Evolutionary conservation across 2,888 invertebrate genomes (phyloP).

Genomic region (Portevinia maculata): DNA sequence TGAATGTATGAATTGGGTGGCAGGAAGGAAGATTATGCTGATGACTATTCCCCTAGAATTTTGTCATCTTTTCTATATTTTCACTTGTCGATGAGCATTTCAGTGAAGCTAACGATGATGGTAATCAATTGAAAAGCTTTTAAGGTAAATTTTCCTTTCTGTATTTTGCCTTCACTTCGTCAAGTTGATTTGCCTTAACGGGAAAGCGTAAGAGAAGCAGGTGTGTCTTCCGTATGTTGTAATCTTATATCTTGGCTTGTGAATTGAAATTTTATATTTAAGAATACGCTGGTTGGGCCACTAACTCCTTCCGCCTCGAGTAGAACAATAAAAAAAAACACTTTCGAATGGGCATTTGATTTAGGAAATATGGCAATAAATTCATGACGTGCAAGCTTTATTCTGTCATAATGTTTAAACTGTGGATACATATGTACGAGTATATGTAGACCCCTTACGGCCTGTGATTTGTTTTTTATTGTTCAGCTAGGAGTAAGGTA

Average conservation of each 20-base stretch:
- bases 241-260: constrained; percentile 11
- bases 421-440: constrained; percentile 1
- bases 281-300: background rate
- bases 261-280: constrained; percentile 10
- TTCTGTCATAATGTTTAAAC: constrained; percentile 42
- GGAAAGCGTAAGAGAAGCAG: background rate
- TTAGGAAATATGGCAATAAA: constrained; percentile 51
- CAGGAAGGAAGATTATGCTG: constrained; percentile 8
- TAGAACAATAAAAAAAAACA: constrained; percentile 21
- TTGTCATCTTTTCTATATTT: background rate
- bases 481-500: constrained; percentile 23
- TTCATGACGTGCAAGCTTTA: constrained; percentile 30
- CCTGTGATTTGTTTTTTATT: background rate
- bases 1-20: constrained; percentile 23
- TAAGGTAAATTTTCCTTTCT: constrained; percentile 42
- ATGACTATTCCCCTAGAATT: constrained; percentile 26
- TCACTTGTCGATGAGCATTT: constrained; percentile 52
- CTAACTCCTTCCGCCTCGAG: background rate
- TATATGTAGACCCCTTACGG: constrained; percentile 12
- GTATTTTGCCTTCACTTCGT: background rate
- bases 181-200: background rate
- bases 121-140: constrained; percentile 69
- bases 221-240: constrained; percentile 25
- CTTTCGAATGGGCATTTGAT: constrained; percentile 52
- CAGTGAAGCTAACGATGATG: constrained; percentile 50